Conservation (phyloP, 2,888 invertebrate genomes). For the Ophioninae sp. region DNA sequence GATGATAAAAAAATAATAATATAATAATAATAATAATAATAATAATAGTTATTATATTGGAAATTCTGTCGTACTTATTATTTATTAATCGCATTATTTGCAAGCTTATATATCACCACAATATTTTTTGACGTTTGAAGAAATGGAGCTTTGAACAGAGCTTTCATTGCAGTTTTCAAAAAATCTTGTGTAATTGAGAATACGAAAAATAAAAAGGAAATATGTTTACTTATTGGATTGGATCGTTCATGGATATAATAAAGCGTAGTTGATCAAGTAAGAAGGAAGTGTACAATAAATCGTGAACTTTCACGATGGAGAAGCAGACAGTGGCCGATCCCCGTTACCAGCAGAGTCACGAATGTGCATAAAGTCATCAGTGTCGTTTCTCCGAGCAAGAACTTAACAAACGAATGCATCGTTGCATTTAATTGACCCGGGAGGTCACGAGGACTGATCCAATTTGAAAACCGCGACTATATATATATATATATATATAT, state of each 20-base stretch:
- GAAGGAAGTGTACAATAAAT: background rate
- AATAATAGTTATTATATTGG: background rate
- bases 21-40: background rate
- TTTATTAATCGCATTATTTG: background rate
- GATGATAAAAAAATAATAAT: background rate
- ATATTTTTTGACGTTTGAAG: no score
- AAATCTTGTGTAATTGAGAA: no score
- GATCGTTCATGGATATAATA: background rate
- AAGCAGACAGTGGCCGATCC: background rate
- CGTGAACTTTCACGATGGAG: background rate
- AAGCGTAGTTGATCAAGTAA: background rate
- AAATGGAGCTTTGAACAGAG: background rate
- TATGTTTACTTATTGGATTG: no score
- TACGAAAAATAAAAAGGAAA: no score
- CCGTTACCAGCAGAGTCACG: background rate
- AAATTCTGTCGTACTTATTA: no score
- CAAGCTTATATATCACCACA: no score
- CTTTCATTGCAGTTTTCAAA: background rate
- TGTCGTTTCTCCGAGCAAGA: constrained; percentile 1
- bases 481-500: no score
- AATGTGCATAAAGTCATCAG: constrained; percentile 1
- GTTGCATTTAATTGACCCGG: constrained; percentile 51
- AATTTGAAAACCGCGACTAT: constrained; percentile 69
- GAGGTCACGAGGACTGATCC: constrained; percentile 39
- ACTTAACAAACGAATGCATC: constrained; percentile 20